Percentiles rank a stretch among this genome's conserved stretches.
Evolutionary conservation across 1,140 invertebrate species (phyloP).

Genomic region (Drosophila virilis): DNA sequence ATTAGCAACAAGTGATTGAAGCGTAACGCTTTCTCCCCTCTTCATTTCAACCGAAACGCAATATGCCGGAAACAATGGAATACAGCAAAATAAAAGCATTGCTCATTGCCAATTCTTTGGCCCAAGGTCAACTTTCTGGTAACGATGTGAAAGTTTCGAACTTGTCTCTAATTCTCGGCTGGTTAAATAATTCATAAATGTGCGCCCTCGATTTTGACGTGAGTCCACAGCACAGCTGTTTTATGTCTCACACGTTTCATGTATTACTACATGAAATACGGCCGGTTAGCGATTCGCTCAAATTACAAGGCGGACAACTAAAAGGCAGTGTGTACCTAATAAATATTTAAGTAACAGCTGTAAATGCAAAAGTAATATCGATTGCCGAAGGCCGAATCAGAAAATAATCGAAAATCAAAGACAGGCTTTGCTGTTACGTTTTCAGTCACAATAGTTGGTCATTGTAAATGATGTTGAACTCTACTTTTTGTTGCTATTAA

Average conservation of each 20-base stretch:
- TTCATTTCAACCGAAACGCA: conserved; percentile 2
- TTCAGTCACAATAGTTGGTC: background rate
- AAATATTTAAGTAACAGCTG: conserved; percentile 6
- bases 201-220: conserved; percentile 12
- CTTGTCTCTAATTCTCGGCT: conserved; percentile 18
- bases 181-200: conserved; percentile 17
- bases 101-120: conserved; percentile 1
- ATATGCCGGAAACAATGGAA: conserved; percentile 17
- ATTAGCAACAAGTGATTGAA: conserved; percentile 48
- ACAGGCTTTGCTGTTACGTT: background rate
- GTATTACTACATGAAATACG: conserved; percentile 43
- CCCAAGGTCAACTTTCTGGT: conserved; percentile 9
- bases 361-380: conserved; percentile 13
- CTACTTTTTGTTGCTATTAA: background rate
- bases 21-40: background rate
- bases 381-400: background rate
- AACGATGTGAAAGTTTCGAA: conserved; percentile 6
- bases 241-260: conserved; percentile 44
- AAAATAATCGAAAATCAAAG: conserved; percentile 9
- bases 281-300: conserved; percentile 26
- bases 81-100: background rate
- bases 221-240: conserved; percentile 31
- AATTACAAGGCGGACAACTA: conserved; percentile 19
- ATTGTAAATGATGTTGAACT: background rate
- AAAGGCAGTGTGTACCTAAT: background rate